Conservation (phyloP, 2,113 vertebrate genomes). For the Ciconia maguari region DNA sequence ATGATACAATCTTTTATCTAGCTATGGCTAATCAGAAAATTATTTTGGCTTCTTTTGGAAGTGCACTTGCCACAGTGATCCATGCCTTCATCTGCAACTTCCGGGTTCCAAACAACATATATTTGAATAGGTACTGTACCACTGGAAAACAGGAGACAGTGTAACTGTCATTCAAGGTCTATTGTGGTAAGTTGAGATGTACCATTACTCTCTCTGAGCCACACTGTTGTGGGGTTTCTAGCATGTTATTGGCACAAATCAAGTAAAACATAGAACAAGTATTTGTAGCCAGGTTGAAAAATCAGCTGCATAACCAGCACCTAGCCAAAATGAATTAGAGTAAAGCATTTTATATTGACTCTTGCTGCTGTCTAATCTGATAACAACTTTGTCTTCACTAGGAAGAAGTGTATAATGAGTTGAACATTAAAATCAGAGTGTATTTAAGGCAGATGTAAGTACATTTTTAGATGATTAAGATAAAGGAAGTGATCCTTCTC, state of each 20-base stretch:
- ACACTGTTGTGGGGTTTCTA: background rate
- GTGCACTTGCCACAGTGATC: background rate
- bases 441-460: background rate
- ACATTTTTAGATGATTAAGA: background rate
- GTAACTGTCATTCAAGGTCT: background rate
- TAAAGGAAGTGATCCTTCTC: background rate
- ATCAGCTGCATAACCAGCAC: background rate
- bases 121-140: background rate
- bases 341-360: background rate
- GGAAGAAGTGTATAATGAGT: background rate
- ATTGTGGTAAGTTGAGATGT: too few species aligned
- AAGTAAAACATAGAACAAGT: background rate
- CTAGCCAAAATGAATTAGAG: background rate
- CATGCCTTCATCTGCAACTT: background rate
- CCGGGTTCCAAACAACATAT: background rate
- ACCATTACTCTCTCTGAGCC: background rate
- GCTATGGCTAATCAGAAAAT: background rate
- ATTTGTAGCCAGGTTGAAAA: background rate
- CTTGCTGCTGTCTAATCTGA: background rate
- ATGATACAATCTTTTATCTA: background rate
- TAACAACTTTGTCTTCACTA: background rate
- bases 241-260: background rate
- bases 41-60: background rate
- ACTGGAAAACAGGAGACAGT: background rate
- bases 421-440: background rate